phyloP scores from a whole-genome alignment of 92 coral and sea anemone genomes.

The Anthopleura xanthogrammica region DNA sequence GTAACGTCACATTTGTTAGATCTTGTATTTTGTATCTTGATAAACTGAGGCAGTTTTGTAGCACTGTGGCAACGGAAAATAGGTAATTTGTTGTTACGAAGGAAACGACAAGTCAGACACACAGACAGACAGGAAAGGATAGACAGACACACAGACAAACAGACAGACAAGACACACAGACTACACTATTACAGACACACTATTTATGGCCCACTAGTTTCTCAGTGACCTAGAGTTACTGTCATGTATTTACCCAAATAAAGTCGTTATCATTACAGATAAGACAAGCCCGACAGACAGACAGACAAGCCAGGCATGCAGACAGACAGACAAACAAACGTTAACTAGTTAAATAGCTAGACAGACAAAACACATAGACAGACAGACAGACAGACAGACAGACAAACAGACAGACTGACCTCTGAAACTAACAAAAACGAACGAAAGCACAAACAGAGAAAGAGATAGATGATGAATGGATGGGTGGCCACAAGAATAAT shows the following conservation, averaged over 20 bases:
- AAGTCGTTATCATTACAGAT: no score
- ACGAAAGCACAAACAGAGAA: no score
- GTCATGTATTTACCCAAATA: no score
- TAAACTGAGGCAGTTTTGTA: background rate
- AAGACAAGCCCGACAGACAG: no score
- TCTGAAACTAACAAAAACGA: no score
- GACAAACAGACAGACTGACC: background rate
- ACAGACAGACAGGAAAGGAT: background rate
- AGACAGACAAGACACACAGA: background rate
- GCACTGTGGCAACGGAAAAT: background rate
- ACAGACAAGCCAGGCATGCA: no score
- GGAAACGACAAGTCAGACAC: background rate
- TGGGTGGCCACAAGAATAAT: no score
- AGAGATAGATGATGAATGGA: no score
- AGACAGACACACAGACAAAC: background rate
- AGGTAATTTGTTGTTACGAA: no score
- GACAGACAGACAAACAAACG: background rate
- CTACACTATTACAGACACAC: background rate
- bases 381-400: background rate
- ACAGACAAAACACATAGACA: background rate
- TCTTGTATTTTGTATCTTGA: constrained; percentile 1
- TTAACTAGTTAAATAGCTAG: no score
- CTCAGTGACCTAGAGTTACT: no score
- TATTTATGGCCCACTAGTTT: no score
- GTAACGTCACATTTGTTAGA: background rate